Conservation (phyloP, 2,797 vertebrate genomes). For the Sparus aurata region DNA sequence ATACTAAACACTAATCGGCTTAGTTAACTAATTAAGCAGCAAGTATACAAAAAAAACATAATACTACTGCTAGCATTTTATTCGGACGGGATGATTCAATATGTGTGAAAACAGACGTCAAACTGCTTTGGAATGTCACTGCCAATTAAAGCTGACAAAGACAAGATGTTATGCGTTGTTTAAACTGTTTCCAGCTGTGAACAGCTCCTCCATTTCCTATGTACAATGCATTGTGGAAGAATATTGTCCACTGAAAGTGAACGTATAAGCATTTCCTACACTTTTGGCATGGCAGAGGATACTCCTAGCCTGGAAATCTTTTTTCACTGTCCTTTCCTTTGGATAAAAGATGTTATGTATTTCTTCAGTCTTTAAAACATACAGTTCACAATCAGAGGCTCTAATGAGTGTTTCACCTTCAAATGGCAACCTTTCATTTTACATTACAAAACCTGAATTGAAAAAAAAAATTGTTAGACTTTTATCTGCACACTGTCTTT, state of each 20-base stretch:
- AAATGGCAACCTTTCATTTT: too few species aligned
- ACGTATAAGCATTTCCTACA: too few species aligned
- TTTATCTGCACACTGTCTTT: too few species aligned
- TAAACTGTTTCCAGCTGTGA: background rate
- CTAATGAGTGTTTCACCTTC: too few species aligned
- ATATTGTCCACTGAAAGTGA: background rate
- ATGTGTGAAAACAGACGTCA: background rate
- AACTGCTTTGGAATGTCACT: background rate
- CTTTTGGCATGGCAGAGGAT: too few species aligned
- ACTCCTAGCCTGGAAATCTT: too few species aligned
- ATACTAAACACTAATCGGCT: background rate
- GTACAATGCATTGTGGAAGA: background rate
- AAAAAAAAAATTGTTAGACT: too few species aligned
- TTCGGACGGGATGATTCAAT: background rate
- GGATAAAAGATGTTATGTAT: too few species aligned
- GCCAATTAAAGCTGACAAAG: constrained; percentile 12
- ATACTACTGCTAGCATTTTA: background rate
- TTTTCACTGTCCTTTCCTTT: too few species aligned
- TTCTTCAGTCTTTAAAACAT: too few species aligned
- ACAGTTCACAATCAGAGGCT: too few species aligned
- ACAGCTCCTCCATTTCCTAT: background rate
- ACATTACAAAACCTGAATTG: too few species aligned
- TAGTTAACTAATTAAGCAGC: background rate
- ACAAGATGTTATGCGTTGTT: background rate
- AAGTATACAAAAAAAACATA: background rate